A percentile compares a stretch with the other conserved stretches of the same genome.
These are phyloP conservation scores for Drosophila greeni DNA, from an alignment of 2,888 invertebrate genomes.

Conservation along the genomic window DNA sequence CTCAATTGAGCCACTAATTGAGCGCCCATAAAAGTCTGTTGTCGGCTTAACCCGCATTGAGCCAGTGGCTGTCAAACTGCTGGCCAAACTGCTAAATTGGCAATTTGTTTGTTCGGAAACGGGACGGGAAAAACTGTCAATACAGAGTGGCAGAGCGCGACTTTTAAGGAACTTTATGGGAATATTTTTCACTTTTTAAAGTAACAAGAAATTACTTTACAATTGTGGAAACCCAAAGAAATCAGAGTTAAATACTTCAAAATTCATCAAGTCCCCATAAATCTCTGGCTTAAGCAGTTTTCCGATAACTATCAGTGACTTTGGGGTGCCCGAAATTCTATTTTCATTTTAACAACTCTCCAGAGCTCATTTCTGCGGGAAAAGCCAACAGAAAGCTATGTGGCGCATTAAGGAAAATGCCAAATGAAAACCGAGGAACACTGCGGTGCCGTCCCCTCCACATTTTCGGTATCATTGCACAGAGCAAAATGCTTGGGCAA, in stretches of 20 bases:
- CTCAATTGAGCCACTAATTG: slow-evolving; percentile 46
- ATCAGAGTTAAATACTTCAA: neutral
- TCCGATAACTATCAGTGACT: neutral
- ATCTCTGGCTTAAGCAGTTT: neutral
- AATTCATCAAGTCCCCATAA: neutral
- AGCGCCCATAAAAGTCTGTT: slow-evolving; percentile 42
- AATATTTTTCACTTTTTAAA: neutral
- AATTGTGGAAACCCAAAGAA: neutral
- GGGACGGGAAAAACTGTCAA: neutral
- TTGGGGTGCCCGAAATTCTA: neutral
- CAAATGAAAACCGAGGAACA: slow-evolving; percentile 54
- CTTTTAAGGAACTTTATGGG: neutral
- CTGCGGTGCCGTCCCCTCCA: slow-evolving; percentile 26
- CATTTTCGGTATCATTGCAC: slow-evolving; percentile 71
- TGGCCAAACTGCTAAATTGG: slow-evolving; percentile 33
- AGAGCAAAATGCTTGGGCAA: slow-evolving; percentile 65
- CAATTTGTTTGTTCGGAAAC: slow-evolving; percentile 17
- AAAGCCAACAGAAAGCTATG: slow-evolving; percentile 6
- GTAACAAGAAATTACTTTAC: too few species aligned
- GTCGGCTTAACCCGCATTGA: slow-evolving; percentile 25
- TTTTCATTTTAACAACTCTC: slow-evolving; percentile 6
- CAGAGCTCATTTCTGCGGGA: slow-evolving; percentile 1
- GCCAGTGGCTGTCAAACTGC: slow-evolving; percentile 43
- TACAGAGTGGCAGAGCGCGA: neutral
- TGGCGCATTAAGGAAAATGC: slow-evolving; percentile 34